These are phyloP conservation scores for Melanocharis versteri DNA, from an alignment of 2,113 vertebrate species.

Conservation along the genomic window DNA sequence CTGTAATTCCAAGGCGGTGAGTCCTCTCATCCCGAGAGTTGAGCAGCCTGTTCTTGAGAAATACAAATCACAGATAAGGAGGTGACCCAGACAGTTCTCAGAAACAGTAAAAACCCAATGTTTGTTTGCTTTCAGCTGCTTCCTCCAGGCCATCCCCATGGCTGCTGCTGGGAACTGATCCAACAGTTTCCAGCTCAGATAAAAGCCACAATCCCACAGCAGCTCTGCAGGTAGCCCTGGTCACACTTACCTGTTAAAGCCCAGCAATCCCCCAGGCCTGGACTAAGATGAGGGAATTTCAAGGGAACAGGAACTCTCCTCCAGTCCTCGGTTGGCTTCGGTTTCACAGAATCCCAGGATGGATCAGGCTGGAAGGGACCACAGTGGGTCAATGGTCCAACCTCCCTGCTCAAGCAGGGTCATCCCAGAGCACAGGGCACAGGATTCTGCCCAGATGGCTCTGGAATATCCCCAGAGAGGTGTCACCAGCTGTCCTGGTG, in stretches of 20 bases:
- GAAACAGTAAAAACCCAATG: not conserved
- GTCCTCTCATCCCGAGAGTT: not conserved
- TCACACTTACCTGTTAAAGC: not conserved
- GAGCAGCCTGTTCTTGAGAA: not conserved
- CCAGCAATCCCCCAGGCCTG: not conserved
- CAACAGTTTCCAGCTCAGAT: not conserved
- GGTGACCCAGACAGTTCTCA: not conserved
- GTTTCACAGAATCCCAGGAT: not conserved
- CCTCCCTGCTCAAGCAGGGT: not conserved
- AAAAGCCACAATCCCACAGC: not conserved
- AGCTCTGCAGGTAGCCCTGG: not conserved
- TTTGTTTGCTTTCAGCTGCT: not conserved
- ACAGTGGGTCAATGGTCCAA: not conserved
- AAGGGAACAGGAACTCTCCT: not conserved
- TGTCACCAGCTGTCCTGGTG: not conserved
- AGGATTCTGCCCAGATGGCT: not conserved
- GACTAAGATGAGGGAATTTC: not conserved
- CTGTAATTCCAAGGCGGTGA: not conserved
- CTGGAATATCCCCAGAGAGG: not conserved
- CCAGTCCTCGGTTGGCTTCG: not conserved
- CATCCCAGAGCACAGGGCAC: not conserved
- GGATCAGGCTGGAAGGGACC: not conserved
- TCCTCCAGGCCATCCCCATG: not conserved
- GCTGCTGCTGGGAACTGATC: not conserved
- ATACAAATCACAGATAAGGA: slow-evolving; percentile 35